A percentile compares a stretch with the other conserved stretches of the same genome.
These are phyloP conservation scores for Syngnathus typhle DNA, from an alignment of 2,113 vertebrate genomes.

Conservation along the genomic window DNA sequence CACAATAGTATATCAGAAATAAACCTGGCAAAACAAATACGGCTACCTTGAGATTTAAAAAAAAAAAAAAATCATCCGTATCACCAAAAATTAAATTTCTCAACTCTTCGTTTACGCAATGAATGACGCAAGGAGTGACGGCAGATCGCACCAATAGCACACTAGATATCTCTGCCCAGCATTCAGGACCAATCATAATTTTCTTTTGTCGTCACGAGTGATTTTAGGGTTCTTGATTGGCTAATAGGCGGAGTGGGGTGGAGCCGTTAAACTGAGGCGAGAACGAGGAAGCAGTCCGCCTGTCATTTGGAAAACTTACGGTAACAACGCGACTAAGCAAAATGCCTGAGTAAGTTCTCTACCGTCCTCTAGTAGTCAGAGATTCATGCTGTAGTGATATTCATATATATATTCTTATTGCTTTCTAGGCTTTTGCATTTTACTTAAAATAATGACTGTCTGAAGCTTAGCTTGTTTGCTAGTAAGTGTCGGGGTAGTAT, in stretches of 20 bases:
- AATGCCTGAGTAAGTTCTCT: slow-evolving; percentile 69
- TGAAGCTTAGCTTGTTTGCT: slow-evolving; percentile 21
- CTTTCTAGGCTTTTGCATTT: not conserved
- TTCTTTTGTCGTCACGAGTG: not conserved
- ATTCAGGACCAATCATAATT: slow-evolving; percentile 54
- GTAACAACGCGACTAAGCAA: slow-evolving; percentile 12
- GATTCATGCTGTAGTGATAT: not conserved
- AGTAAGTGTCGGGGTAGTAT: not conserved
- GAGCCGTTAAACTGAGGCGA: not conserved
- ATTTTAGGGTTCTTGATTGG: slow-evolving; percentile 29
- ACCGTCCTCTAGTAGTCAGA: not conserved
- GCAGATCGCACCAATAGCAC: slow-evolving; percentile 25
- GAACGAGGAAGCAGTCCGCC: slow-evolving; percentile 57
- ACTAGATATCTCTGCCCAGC: slow-evolving; percentile 48
- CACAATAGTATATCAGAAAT: not conserved
- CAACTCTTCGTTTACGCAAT: too few relatives aligned
- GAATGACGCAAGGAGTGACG: slow-evolving; percentile 10
- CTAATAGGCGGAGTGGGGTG: not conserved
- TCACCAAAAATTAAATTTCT: too few relatives aligned
- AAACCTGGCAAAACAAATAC: not conserved
- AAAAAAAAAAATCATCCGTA: not conserved
- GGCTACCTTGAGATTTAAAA: not conserved
- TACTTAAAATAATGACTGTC: not conserved
- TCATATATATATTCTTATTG: not conserved
- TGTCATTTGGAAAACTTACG: slow-evolving; percentile 27